Evolutionary conservation across 1,140 invertebrate species (phyloP), one percentile per base, ranked within the genome.

Genomic region (Anoplophora glabripennis): DNA sequence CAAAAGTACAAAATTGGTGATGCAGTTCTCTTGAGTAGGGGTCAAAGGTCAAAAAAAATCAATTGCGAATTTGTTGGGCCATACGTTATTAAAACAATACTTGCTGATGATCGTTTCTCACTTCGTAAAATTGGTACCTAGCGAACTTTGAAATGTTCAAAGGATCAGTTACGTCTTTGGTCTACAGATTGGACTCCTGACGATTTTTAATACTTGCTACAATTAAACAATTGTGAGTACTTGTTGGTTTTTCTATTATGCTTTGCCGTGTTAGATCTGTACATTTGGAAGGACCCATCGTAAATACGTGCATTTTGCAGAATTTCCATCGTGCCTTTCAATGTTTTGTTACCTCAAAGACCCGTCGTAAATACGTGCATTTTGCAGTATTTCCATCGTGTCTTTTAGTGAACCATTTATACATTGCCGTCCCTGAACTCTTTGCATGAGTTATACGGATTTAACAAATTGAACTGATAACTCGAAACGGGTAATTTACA

Each of bases 51-150:
- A 3, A 41, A 52, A 28, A 52, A 52, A 33, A 4, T 53, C 4
- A 15, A 46, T 2, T 18, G 14, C n/a, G 17, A 47, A 9, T 47
- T 47, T 17, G 45, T n/a, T 47, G 45, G 45, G 5, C 45, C 45
- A 15, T 47, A 47, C 9, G 45, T 47, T n/a, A 18, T 28, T 28
- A 28, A 28, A 28, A 5, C 21, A 28, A 5, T 47, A 17, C 45
- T 47, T 28, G 3, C n/a, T 15, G 5, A 47, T 5, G 9, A 47
- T 9, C 14, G 45, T 12, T 47, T 37, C 9, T 51, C 34, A 56
- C 21, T 56, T 38, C 46, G 41, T n/a, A 44, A 65, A 8, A 67
- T 68, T 48, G 69, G 71, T 2, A n/a, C 69, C 9, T 40, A 53
- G 34, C 8, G 11, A 9, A 48, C 21, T 10, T 11, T 35, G 5